Evolutionary conservation across 2,888 invertebrate genomes (phyloP), one percentile per base, ranked within the genome.

Genomic region (Drosophila kuntzei): DNA sequence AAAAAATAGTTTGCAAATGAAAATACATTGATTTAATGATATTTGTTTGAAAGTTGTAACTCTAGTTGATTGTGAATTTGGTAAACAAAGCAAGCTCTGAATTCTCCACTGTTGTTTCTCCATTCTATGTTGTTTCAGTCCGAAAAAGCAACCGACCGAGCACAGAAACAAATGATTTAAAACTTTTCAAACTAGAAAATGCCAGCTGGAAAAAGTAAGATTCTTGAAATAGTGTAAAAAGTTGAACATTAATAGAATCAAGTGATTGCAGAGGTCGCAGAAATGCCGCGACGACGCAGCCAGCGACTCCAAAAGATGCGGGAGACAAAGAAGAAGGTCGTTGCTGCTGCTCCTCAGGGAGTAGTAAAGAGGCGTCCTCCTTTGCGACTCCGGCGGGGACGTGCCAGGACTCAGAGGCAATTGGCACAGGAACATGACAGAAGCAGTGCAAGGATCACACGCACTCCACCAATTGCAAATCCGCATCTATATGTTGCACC

Each of bases 231-330:
- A 14, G n/a, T 43, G 22, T 14, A 44, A n/a, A 14, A 3, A 14
- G 6, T 29, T 9, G 12, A 12, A 6, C 7, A 41, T 11, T 20
- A 9, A n/a, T 7, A 6, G 18, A 18, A 7, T 41, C 7, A 7
- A 20, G 20, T 41, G 12, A 20, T 20, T 41, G 20, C 29, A 47
- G 18, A 29, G 12, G 12, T 9, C 1, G 18, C 1, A 0, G 12
- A 11, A 46, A 16, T 44, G 25, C 14, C 25, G 2, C 53, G 1
- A 1, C 41, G 74, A 43, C 72, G 72, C 14, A 72, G 74, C 16
- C 44, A 57, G 1, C 67, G 73, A 0, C n/a, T 72, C 36, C 73
- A 46, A 3, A 32, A 18, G 29, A 9, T 11, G 11, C 46, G 18
- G 1, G 29, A n/a, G 27, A 14, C 22, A 3, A 27, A 32, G 7